Evolutionary conservation across 1,140 invertebrate species (phyloP), one percentile per base, ranked within the genome.

Genomic region (Carcinoscorpius rotundicauda): DNA sequence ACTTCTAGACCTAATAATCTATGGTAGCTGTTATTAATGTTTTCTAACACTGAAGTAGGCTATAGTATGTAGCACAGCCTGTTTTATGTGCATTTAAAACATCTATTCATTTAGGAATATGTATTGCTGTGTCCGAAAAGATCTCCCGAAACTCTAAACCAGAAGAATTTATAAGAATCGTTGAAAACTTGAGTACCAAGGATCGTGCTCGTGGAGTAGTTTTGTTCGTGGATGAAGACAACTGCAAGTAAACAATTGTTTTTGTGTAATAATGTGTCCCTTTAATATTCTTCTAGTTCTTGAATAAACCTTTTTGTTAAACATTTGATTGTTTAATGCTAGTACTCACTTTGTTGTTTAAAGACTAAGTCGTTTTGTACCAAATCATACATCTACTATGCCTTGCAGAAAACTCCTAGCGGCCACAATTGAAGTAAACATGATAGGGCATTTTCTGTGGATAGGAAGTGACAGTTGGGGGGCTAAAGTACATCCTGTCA

Each of bases 161-260:
- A 4, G 81, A 83, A 63, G 81, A 84, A 71, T 84, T 83, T 64
- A 79, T 82, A 66, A 74, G 78, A 57, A 83, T 86, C 55, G 79
- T 84, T 58, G 80, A 84, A 51, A 75, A 82, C 53, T 76, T 86
- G 5, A 75, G 73, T 50, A 74, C 80, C 10, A 82, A 86, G 65
- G 79, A 81, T 48, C 82, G 84, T 58, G 83, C 84, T n/a, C 76
- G 82, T 52, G 84, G 81, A 5, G 85, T 88, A n/a, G 82, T 87
- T 29, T 78, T 88, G 71, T 88, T 88, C 75, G 85, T 87, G 51
- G 84, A 87, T 71, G 86, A 87, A 72, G 87, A 88, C 72, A 86
- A 87, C 73, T 82, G 84, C 62, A 81, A 82, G 76, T 83, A 77
- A 70, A 70, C 29, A 29, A 29, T 29, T 29, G 29, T 29, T 29